phyloP scores from a whole-genome alignment of 2,797 vertebrate species.

The Enteromius radiatus region DNA sequence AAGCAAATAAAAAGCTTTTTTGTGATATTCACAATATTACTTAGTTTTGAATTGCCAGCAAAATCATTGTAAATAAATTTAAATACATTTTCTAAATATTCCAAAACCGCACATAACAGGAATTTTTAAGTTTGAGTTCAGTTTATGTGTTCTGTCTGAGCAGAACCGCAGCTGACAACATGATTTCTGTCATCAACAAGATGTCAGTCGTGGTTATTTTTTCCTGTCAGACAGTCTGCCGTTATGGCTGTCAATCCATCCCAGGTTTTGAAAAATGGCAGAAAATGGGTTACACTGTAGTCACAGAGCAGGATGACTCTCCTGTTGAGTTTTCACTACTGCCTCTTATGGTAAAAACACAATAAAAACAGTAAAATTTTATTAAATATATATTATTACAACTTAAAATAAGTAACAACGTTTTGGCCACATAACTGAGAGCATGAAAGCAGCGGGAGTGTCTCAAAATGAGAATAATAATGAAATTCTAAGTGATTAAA shows the following conservation, averaged over 20 bases:
- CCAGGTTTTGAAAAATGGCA: not conserved
- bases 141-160: not conserved
- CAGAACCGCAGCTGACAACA: not conserved
- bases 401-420: not conserved
- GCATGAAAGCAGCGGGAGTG: not conserved
- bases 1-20: not conserved
- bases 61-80: not conserved
- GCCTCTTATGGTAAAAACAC: not conserved
- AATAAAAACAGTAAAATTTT: not conserved
- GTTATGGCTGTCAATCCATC: constrained; percentile 1
- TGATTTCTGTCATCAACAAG: constrained; percentile 17
- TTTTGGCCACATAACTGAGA: not conserved
- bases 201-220: constrained; percentile 10
- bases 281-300: not conserved
- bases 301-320: not conserved
- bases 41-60: not conserved
- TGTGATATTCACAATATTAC: not conserved
- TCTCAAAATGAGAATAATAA: not conserved
- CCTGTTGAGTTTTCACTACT: not conserved
- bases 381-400: not conserved
- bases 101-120: not conserved
- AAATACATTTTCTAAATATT: not conserved
- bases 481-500: not conserved
- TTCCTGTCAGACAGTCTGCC: constrained; percentile 2
- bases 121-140: not conserved